Base-by-base conservation (phyloP, 1,140 invertebrate species). In the Papilio polyxenes region DNA sequence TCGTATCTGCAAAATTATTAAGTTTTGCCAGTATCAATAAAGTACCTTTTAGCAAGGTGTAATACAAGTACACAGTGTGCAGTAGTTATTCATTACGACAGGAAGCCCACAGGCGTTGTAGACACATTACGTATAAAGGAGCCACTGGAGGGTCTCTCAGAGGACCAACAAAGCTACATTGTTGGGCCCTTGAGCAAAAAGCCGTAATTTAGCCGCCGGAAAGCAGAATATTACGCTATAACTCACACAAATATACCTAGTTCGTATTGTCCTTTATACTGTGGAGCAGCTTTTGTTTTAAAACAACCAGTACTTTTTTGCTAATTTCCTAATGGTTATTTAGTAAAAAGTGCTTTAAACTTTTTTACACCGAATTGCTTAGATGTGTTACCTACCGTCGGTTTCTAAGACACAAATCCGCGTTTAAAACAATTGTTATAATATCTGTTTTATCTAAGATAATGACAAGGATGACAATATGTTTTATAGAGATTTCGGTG, bases 161-260 rank as follows among this genome's bases (percentile, higher is more conserved):
- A 72, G 65, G 65, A 72, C 65, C 23, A 72, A 72, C 65, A 69
- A 69, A 23, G 65, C 65, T 37, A 69, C 65, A 72, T 40, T 72
- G 65, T 72, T 72, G 65, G 31, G 65, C 31, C 65, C 65, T 72
- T 72, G 31, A 72, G 31, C 65, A 17, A 37, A 72, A 72, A 72
- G 65, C 65, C 65, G 65, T 72, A 72, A 72, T 72, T 72, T 72
- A 72, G 65, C 65, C 23, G 65, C 65, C 65, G 65, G 65, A 72
- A 37, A 72, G n/a, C 31, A 31, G 65, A 72, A 72, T 37, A 72
- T 37, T 72, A 72, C 65, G 65, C 62, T 65, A 3, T 23, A 65
- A 65, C n/a, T 62, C 59, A 20, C 62, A 72, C 65, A 72, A 72
- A 72, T 72, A 37, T 37, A 37, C 62, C 65, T 72, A 31, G 3